Conservation (phyloP, 2,888 invertebrate genomes). For the Cephus pygmeus region DNA sequence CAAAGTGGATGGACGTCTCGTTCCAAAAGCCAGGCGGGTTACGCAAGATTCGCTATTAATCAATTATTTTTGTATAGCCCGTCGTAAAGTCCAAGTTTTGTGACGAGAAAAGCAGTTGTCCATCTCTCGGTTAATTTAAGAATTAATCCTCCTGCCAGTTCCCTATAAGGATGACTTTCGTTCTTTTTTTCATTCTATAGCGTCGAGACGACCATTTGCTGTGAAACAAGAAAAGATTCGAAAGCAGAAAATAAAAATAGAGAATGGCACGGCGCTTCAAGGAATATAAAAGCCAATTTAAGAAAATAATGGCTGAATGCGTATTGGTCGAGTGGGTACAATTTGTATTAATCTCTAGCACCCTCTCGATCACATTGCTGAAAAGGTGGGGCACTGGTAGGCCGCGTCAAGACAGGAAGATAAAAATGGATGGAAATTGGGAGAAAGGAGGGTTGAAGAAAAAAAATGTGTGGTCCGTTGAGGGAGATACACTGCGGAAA, state of each 20-base stretch:
- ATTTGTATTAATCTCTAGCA: background rate
- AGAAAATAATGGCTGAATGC: background rate
- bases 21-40: background rate
- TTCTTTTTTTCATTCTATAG: background rate
- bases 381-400: background rate
- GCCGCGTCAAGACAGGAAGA: background rate
- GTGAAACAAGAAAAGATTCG: background rate
- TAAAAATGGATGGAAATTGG: background rate
- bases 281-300: slow-evolving; percentile 5
- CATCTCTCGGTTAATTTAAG: background rate
- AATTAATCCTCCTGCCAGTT: background rate
- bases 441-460: background rate
- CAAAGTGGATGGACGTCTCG: background rate
- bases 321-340: slow-evolving; percentile 1
- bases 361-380: background rate
- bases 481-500: background rate
- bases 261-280: background rate
- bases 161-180: background rate
- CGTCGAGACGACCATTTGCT: background rate
- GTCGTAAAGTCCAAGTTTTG: background rate
- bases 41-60: background rate
- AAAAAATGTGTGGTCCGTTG: background rate
- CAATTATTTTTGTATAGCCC: background rate
- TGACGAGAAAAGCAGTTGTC: background rate
- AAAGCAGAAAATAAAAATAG: background rate